Evolutionary conservation across 2,797 vertebrate genomes (phyloP), one percentile per base, ranked within the genome.

Genomic region (Smutsia temminckii): DNA sequence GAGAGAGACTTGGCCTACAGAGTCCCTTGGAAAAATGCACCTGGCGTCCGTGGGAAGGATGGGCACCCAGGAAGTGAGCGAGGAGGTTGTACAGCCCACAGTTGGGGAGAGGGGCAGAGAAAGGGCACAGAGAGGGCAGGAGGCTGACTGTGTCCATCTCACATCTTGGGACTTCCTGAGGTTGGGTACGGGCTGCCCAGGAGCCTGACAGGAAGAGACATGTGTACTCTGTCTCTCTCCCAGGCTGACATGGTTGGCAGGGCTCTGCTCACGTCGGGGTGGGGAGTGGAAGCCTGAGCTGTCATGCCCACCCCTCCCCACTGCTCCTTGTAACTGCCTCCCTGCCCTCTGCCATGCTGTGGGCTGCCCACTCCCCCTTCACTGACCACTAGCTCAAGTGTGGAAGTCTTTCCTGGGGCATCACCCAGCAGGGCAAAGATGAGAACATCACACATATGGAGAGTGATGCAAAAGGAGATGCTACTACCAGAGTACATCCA

Each of bases 21-120:
- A 17, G 59, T 11, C 0, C n/a, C 37, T 37, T 34, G 53, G 49
- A 34, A 69, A 37, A 14, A 53, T 16, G 46, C 29, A 25, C 10
- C 68, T 6, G 21, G 53, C 0, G 0, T 29, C n/a, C 1, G 0
- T 27, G 53, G 37, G n/a, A 42, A 86, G 21, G 61, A 13, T 0
- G 4, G 21, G 49, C 2, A 16, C 8, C 34, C 29, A 12, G 42
- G 18, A 95, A 25, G 46, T 1, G 25, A 75, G 83, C 42, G 20
- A 37, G 27, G 21, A 69, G 32, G 32, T 51, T 14, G 20, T 74
- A 14, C 8, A 23, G 32, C 46, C 68, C 61, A 37, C 17, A 25
- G 51, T 23, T 14, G 9, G 20, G 10, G 18, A 55, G 17, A 95
- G 40, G 32, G 13, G 66, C 40, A 5, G 9, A 78, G 57, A 57